Evolutionary conservation across 1,140 invertebrate species (phyloP).

Genomic region (Conus betulinus): DNA sequence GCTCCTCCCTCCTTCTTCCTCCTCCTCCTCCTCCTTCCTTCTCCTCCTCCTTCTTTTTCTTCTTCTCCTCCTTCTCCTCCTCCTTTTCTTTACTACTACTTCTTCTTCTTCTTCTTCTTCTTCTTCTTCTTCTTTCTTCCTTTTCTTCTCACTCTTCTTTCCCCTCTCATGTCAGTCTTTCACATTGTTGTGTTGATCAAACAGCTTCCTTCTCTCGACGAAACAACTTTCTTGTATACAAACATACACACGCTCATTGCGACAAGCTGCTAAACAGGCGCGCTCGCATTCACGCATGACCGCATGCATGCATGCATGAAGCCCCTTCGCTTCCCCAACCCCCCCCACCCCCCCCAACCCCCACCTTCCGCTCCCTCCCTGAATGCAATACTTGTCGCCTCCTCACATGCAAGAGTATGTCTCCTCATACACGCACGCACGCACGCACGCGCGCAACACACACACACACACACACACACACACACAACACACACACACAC

Average conservation of each 20-base stretch:
- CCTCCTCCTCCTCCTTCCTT: background rate
- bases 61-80: background rate
- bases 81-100: background rate
- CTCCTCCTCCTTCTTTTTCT: background rate
- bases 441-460: background rate
- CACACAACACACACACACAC: conserved; percentile 12
- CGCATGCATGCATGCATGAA: background rate
- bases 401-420: too few relatives aligned
- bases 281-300: background rate
- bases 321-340: too few relatives aligned
- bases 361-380: too few relatives aligned
- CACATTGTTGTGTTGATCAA: too few relatives aligned
- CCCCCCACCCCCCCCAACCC: too few relatives aligned
- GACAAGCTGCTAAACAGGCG: background rate
- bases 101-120: background rate
- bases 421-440: background rate
- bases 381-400: too few relatives aligned
- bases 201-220: too few relatives aligned
- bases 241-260: too few relatives aligned
- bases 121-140: background rate
- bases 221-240: too few relatives aligned
- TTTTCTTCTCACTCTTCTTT: too few relatives aligned
- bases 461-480: conserved; percentile 15
- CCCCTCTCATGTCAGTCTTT: background rate
- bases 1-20: background rate